Conservation (phyloP, 23 tunicate species). For the Diplosoma virens region DNA sequence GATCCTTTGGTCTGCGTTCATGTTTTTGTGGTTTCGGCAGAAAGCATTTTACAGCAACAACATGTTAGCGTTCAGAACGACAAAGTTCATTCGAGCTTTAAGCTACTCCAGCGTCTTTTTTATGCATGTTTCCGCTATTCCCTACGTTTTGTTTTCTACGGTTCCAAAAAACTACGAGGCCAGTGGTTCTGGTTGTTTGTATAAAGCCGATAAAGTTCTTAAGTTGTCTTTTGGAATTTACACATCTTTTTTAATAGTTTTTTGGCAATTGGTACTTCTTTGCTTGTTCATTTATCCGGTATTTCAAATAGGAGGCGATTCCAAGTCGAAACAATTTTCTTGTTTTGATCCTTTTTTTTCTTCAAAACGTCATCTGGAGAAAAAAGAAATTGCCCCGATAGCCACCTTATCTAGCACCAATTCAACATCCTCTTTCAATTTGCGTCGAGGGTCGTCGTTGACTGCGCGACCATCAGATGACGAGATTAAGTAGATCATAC, state of each 20-base stretch:
- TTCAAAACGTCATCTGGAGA: too few species aligned
- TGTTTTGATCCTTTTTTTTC: too few species aligned
- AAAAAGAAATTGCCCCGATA: too few species aligned
- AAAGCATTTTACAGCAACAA: constrained; percentile 46
- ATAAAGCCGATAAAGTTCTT: background rate
- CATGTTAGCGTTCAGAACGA: constrained; percentile 28
- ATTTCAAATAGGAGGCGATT: too few species aligned
- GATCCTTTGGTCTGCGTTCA: constrained; percentile 19
- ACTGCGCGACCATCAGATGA: too few species aligned
- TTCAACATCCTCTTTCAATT: too few species aligned
- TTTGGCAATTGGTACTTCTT: constrained; percentile 39
- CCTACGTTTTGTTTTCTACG: background rate
- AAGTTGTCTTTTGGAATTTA: constrained; percentile 1
- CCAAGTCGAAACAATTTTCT: too few species aligned
- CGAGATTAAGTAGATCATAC: too few species aligned
- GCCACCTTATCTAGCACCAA: too few species aligned
- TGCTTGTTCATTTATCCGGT: constrained; percentile 58
- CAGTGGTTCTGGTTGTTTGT: constrained; percentile 28
- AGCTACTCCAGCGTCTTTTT: constrained; percentile 36
- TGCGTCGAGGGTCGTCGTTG: too few species aligned
- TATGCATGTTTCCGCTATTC: constrained; percentile 18
- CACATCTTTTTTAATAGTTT: constrained; percentile 1
- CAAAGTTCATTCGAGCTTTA: constrained; percentile 17
- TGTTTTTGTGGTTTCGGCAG: constrained; percentile 67
- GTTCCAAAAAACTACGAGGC: constrained; percentile 40